Evolutionary conservation across 2,888 invertebrate species (phyloP), one percentile per base, ranked within the genome.

Genomic region (Yponomeuta plumbellus): DNA sequence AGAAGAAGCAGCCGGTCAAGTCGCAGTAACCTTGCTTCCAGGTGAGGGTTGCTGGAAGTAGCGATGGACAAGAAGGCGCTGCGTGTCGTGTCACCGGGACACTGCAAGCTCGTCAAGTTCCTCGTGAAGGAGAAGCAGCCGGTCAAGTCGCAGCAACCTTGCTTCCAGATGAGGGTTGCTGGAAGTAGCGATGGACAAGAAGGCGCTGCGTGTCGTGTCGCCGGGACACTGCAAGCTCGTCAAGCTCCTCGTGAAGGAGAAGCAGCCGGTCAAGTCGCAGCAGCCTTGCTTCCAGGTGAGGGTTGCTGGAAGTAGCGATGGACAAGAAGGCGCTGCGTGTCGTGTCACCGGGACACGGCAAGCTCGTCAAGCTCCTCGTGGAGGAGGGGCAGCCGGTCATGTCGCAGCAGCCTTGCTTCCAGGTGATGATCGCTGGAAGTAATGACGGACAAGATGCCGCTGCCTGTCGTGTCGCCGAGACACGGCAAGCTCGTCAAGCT

Each of bases 151-250:
- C 96, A 96, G 39, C 94, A 95, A 77, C 93, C 95, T 44, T 83
- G 98, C 39, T 97, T 97, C 71, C 94, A 94, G 85, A 92, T 97
- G 67, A 91, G 23, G 13, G 17, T 52, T 99, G 13, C 94, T 97
- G 81, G 99, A 99, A 92, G 97, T 99, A 74, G 99, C 99, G 93
- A 99, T 99, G 17, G 99, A 99, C 84, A 99, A 99, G 92, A 97
- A 97, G 0, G 93, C 94, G 1, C 86, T 95, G 71, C 93, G 94
- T 0, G 94, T 95, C 56, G 95, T 97, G 75, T 95, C 96, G 0
- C 98, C 98, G 0, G 95, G 94, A 26, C 88, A 95, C 73, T 99
- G 99, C 65, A 94, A 95, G n/a, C 94, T 99, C 66, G 95, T 95
- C 77, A 97, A 97, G 82, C 86, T 96, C 67, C 92, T 96, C 44